Evolutionary conservation across 1,140 invertebrate species (phyloP).

Genomic region (Cydia pomonella): DNA sequence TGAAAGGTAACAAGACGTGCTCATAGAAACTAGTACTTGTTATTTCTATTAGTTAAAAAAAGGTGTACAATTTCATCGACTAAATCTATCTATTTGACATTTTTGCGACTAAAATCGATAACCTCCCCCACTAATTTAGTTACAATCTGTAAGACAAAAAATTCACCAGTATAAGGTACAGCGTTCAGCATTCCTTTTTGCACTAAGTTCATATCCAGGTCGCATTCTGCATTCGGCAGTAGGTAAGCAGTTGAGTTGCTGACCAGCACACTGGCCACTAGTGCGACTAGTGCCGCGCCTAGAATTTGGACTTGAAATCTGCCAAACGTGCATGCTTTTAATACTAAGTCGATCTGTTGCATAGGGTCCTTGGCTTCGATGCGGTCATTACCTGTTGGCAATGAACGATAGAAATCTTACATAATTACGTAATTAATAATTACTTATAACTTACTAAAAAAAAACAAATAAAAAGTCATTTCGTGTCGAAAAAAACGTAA

Average conservation of each 20-base stretch:
- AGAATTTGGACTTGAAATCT: slow-evolving; percentile 84
- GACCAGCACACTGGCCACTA: slow-evolving; percentile 82
- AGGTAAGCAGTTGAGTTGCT: slow-evolving; percentile 84
- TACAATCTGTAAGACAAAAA: too few relatives aligned
- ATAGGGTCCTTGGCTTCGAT: slow-evolving; percentile 43
- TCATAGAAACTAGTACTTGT: too few relatives aligned
- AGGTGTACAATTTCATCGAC: too few relatives aligned
- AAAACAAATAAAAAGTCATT: too few relatives aligned
- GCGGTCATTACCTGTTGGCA: slow-evolving; percentile 9
- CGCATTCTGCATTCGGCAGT: slow-evolving; percentile 85
- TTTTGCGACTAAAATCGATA: too few relatives aligned
- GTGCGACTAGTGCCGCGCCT: slow-evolving; percentile 80
- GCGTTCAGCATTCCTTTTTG: slow-evolving; percentile 86
- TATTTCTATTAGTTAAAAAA: too few relatives aligned
- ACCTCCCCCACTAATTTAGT: too few relatives aligned
- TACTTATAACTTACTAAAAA: not conserved
- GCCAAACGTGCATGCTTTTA: slow-evolving; percentile 77
- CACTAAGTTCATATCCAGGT: slow-evolving; percentile 82
- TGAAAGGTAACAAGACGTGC: too few relatives aligned
- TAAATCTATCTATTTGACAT: too few relatives aligned
- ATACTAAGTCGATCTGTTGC: slow-evolving; percentile 57
- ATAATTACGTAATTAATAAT: not conserved
- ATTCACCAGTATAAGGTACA: slow-evolving; percentile 83
- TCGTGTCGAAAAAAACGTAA: too few relatives aligned
- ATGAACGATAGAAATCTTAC: not conserved